Base-by-base conservation (phyloP, 2,797 vertebrate genomes). In the Australoheros facetus region DNA sequence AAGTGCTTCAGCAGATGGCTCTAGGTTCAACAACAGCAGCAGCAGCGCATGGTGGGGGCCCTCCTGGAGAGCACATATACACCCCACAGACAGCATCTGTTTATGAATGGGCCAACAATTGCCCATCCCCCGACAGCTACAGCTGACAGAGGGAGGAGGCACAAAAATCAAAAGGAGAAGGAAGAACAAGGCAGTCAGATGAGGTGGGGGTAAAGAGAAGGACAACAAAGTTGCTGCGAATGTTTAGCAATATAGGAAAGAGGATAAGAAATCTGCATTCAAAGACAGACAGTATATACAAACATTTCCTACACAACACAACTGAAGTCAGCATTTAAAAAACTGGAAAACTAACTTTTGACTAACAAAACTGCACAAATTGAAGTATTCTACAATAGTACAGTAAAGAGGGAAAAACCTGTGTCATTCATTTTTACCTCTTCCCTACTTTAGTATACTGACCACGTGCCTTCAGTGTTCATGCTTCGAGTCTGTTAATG, bases 1-100 rank as follows among this genome's bases (percentile, higher is more conserved):
- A 94, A 94, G 93, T 91, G 85, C 88, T 93, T 91, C 88, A 94
- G 93, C 95, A 96, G 95, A 95, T 94, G 94, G 93, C 82, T 87
- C 75, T 71, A 70, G 89, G 86, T 91, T 93, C 84, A 92, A 87
- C 72, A 89, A 92, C 89, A 48, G 82, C 81, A 80, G 86, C 85
- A 89, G 81, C 81, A 80, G 85, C 84, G 82, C 81, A 87, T 82
- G 78, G 79, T 83, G 86, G 88, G 87, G 88, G 89, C 88, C 90
- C 89, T 91, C 92, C 88, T 88, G 85, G 81, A 88, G 89, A 59
- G 90, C 86, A 83, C 80, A 83, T 76, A 90, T 45, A 92, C 82
- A 92, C 89, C 88, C 85, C 81, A 82, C 42, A 78, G 78, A 83
- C 77, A 83, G 90, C 93, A 94, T 94, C 90, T 95, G 94, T 93